Conservation (phyloP, 2,888 invertebrate species). For the Eupithecia subfuscata region DNA sequence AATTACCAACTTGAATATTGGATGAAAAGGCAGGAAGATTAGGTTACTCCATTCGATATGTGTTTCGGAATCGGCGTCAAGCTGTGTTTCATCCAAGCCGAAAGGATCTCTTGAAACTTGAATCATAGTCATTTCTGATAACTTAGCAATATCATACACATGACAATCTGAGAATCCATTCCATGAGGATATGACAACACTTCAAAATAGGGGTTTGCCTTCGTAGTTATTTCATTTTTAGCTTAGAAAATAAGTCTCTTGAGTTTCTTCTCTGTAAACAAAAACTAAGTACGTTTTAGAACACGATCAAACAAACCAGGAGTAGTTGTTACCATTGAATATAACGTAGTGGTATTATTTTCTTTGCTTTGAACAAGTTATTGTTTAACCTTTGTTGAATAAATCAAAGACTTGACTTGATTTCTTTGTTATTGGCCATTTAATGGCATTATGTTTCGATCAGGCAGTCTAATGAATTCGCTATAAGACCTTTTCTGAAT, state of each 20-base stretch:
- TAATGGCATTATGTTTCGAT: too few relatives aligned
- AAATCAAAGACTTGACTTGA: too few relatives aligned
- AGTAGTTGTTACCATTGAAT: not conserved
- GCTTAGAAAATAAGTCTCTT: not conserved
- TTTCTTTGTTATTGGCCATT: too few relatives aligned
- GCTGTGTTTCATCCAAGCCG: slow-evolving; percentile 37
- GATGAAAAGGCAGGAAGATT: slow-evolving; percentile 69
- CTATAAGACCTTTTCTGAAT: too few relatives aligned
- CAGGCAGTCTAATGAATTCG: too few relatives aligned
- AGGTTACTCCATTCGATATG: slow-evolving; percentile 64
- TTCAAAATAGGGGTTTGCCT: not conserved
- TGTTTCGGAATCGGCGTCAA: slow-evolving; percentile 45
- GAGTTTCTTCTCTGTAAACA: not conserved
- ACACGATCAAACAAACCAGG: not conserved
- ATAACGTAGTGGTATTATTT: too few relatives aligned
- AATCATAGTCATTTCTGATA: not conserved
- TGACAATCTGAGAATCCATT: not conserved
- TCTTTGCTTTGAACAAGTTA: too few relatives aligned
- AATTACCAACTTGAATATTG: slow-evolving; percentile 59
- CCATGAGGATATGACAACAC: not conserved
- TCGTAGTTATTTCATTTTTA: slow-evolving; percentile 1
- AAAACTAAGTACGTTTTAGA: not conserved
- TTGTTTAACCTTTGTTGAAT: too few relatives aligned
- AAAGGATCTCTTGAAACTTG: not conserved
- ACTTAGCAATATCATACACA: not conserved